A percentile compares a stretch with the other conserved stretches of the same genome.
Evolutionary conservation across 92 coral and sea anemone genomes (phyloP).

Genomic region (Bergia sp.): DNA sequence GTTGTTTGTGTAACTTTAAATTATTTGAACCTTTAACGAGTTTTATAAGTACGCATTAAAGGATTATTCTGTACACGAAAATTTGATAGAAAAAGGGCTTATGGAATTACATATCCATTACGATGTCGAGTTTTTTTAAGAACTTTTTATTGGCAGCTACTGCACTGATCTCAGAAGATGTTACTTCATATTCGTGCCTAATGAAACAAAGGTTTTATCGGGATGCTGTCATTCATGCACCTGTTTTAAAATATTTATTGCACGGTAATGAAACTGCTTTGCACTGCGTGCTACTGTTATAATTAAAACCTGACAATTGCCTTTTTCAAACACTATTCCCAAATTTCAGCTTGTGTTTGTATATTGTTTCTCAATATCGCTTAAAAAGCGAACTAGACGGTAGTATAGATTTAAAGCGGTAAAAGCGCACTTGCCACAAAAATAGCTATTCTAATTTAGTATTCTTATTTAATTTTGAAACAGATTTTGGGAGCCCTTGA

Average conservation of each 20-base stretch:
- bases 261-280: not conserved
- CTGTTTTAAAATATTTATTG: not conserved
- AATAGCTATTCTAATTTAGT: not conserved
- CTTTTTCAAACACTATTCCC: not conserved
- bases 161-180: not conserved
- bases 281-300: not conserved
- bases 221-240: not conserved
- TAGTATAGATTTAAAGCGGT: not conserved
- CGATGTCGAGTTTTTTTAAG: not conserved
- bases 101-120: not conserved
- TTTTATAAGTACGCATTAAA: not conserved
- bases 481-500: not conserved
- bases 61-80: not conserved
- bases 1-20: not conserved
- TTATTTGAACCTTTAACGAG: not conserved
- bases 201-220: not conserved
- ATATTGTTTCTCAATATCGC: not conserved
- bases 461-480: not conserved
- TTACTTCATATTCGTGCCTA: not conserved
- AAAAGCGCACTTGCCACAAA: constrained; percentile 1
- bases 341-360: not conserved
- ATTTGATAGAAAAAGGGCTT: not conserved
- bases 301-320: not conserved
- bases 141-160: not conserved
- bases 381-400: not conserved